These are phyloP conservation scores for Drosophila neonasuta DNA, from an alignment of 2,888 invertebrate genomes.

Conservation along the genomic window DNA sequence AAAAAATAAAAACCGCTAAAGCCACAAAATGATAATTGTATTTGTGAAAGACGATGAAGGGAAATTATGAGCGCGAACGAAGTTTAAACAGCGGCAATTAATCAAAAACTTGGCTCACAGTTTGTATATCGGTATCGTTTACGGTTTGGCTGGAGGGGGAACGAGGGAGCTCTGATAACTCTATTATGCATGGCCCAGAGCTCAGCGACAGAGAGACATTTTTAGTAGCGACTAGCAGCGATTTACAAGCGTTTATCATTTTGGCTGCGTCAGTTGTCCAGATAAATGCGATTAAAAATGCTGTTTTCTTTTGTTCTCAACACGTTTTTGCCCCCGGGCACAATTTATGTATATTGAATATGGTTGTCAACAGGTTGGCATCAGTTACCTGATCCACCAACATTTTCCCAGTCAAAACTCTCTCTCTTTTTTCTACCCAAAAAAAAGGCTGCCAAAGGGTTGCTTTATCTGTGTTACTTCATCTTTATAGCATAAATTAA, in stretches of 20 bases:
- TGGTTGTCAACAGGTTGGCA: conserved; percentile 70
- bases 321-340: conserved; percentile 6
- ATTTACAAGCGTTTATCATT: conserved; percentile 73
- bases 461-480: conserved; percentile 63
- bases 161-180: conserved; percentile 56
- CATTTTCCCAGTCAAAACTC: conserved; percentile 37
- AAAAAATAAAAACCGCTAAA: conserved; percentile 51
- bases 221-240: conserved; percentile 71
- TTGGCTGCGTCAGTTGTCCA: conserved; percentile 34
- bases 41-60: conserved; percentile 66
- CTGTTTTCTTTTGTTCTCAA: conserved; percentile 23
- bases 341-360: conserved; percentile 61
- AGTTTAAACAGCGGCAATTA: conserved; percentile 64
- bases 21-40: conserved; percentile 72
- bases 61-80: conserved; percentile 71
- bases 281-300: conserved; percentile 71
- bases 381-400: conserved; percentile 51
- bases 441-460: conserved; percentile 34
- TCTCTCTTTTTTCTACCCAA: neutral
- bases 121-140: neutral
- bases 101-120: conserved; percentile 61
- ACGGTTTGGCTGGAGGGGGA: neutral
- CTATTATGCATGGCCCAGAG: conserved; percentile 55
- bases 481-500: conserved; percentile 73
- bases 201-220: conserved; percentile 21